These are phyloP conservation scores for Lucilia cuprina DNA, from an alignment of 1,140 invertebrate species.

Conservation along the genomic window DNA sequence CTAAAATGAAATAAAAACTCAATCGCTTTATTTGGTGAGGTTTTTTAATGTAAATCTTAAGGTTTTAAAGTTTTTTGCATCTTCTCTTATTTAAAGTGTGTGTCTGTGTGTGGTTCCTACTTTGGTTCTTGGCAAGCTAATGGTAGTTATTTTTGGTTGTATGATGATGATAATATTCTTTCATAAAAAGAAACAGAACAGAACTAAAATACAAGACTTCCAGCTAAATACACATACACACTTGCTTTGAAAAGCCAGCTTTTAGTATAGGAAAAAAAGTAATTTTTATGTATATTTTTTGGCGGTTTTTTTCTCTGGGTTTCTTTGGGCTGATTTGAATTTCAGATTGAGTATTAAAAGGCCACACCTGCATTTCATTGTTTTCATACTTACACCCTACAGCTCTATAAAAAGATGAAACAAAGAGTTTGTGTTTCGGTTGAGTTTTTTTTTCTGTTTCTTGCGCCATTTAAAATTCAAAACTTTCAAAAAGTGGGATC, in stretches of 20 bases:
- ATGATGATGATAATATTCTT: neutral
- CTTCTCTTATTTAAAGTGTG: neutral
- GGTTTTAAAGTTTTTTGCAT: neutral
- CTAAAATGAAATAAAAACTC: neutral
- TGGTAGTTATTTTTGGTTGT: neutral
- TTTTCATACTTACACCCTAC: neutral
- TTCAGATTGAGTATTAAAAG: slow-evolving; percentile 22
- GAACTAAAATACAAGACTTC: neutral
- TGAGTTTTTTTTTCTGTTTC: no score
- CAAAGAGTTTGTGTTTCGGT: neutral
- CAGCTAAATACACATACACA: neutral
- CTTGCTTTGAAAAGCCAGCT: neutral
- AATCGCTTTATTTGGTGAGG: slow-evolving; percentile 10
- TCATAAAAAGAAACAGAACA: neutral
- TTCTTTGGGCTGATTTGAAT: slow-evolving; percentile 1
- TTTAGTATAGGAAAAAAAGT: neutral
- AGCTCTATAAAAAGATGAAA: neutral
- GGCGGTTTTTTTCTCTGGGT: neutral
- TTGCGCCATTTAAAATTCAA: no score
- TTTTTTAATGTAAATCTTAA: neutral
- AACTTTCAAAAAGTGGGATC: neutral
- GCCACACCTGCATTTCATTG: slow-evolving; percentile 31
- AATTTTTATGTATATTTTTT: slow-evolving; percentile 11
- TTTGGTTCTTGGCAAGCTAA: neutral
- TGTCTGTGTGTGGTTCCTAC: neutral